These are phyloP conservation scores for Pedionomus torquatus DNA, from an alignment of 2,113 vertebrate species.

Conservation along the genomic window DNA sequence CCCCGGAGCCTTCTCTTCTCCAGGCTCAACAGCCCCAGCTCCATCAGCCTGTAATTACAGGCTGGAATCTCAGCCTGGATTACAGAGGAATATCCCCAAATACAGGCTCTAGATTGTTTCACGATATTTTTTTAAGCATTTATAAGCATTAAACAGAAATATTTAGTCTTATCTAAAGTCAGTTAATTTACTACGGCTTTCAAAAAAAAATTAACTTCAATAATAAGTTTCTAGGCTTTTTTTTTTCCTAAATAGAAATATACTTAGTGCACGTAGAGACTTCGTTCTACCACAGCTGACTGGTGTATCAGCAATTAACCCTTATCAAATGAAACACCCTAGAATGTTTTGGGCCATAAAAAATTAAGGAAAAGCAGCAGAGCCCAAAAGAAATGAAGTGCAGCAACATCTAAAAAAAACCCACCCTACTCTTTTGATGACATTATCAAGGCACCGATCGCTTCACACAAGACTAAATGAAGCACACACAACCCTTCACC, in stretches of 20 bases:
- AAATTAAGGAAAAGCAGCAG: background rate
- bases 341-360: accelerated
- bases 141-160: background rate
- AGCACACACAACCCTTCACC: background rate
- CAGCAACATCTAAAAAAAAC: background rate
- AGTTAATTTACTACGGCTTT: background rate
- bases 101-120: background rate
- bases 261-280: background rate
- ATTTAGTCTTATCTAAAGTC: background rate
- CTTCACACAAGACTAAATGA: background rate
- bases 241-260: background rate
- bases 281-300: background rate
- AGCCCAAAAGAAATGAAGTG: background rate
- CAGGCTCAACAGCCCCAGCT: no score
- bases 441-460: background rate
- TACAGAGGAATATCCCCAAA: background rate
- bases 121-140: background rate
- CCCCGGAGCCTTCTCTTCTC: no score
- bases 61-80: no score
- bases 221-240: background rate
- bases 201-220: background rate
- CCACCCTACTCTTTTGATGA: background rate
- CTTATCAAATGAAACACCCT: background rate
- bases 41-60: no score
- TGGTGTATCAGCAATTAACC: background rate